Conservation (phyloP, 1,140 invertebrate species). For the Megathymus violae region DNA sequence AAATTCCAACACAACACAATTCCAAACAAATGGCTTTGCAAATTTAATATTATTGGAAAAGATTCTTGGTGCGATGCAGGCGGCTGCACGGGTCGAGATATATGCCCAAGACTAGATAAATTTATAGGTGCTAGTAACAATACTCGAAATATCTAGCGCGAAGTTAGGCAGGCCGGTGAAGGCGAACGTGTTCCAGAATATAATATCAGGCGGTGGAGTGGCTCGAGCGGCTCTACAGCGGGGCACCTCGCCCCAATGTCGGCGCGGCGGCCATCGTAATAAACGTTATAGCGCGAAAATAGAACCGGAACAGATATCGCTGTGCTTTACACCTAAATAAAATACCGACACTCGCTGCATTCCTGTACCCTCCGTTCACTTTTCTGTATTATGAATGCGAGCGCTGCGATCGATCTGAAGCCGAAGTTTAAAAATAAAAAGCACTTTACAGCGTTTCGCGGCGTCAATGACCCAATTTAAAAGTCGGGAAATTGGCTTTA, state of each 20-base stretch:
- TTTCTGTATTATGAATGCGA: slow-evolving; percentile 64
- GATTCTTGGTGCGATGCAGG: slow-evolving; percentile 59
- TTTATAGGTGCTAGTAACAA: slow-evolving; percentile 76
- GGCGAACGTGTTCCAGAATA: slow-evolving; percentile 80
- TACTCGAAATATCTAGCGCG: slow-evolving; percentile 79
- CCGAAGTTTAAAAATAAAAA: slow-evolving; percentile 68
- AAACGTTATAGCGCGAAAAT: slow-evolving; percentile 78
- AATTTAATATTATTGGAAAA: slow-evolving; percentile 21
- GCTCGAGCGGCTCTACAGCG: slow-evolving; percentile 60
- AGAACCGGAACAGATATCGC: slow-evolving; percentile 70
- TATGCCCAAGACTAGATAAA: slow-evolving; percentile 78
- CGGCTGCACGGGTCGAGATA: slow-evolving; percentile 69
- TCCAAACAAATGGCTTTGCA: slow-evolving; percentile 5
- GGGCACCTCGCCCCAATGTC: slow-evolving; percentile 45
- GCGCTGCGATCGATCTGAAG: slow-evolving; percentile 57
- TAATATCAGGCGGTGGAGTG: slow-evolving; percentile 79
- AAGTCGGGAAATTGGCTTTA: slow-evolving; percentile 55
- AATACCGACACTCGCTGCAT: slow-evolving; percentile 65
- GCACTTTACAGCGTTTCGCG: slow-evolving; percentile 40
- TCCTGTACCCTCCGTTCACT: slow-evolving; percentile 54
- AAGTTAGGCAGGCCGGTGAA: slow-evolving; percentile 55
- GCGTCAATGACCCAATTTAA: slow-evolving; percentile 54
- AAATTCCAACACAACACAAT: background rate
- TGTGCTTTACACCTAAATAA: slow-evolving; percentile 70
- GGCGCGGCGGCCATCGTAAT: slow-evolving; percentile 60